These are phyloP conservation scores for Arctopsyche grandis DNA, from an alignment of 1,140 invertebrate genomes.

Conservation along the genomic window DNA sequence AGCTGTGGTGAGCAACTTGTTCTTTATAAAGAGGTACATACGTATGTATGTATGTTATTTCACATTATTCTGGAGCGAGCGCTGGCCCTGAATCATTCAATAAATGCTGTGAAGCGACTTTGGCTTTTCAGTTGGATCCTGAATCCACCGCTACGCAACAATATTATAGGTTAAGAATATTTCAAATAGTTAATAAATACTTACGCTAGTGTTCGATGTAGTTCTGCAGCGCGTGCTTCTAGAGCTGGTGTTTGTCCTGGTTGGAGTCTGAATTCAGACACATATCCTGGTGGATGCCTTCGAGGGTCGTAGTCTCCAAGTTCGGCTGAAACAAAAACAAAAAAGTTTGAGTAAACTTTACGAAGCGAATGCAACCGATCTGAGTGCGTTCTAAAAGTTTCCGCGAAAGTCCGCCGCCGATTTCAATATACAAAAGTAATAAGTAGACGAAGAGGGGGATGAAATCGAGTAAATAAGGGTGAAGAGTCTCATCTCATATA, in stretches of 20 bases:
- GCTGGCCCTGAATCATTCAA: too few relatives aligned
- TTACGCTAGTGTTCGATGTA: constrained; percentile 88
- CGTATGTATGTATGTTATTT: too few relatives aligned
- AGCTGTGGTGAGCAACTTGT: too few relatives aligned
- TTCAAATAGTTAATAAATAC: constrained; percentile 56
- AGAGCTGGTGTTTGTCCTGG: constrained; percentile 92
- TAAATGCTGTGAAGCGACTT: too few relatives aligned
- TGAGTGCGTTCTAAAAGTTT: neutral
- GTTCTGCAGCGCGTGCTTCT: constrained; percentile 87
- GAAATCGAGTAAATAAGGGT: neutral
- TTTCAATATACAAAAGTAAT: constrained; percentile 22
- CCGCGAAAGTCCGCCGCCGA: neutral
- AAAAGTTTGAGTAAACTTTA: neutral
- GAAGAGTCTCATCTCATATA: constrained; percentile 6
- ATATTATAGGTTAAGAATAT: too few relatives aligned
- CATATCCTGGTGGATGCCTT: constrained; percentile 89
- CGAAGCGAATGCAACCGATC: neutral
- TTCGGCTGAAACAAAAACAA: constrained; percentile 81
- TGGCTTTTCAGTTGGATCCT: too few relatives aligned
- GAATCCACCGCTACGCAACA: too few relatives aligned
- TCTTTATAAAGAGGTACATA: too few relatives aligned
- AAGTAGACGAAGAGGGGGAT: neutral
- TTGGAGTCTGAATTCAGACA: constrained; percentile 97
- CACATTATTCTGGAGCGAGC: too few relatives aligned
- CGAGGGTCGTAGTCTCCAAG: constrained; percentile 95